Evolutionary conservation across 1,140 invertebrate genomes (phyloP).

Genomic region (Drosophila guanche): DNA sequence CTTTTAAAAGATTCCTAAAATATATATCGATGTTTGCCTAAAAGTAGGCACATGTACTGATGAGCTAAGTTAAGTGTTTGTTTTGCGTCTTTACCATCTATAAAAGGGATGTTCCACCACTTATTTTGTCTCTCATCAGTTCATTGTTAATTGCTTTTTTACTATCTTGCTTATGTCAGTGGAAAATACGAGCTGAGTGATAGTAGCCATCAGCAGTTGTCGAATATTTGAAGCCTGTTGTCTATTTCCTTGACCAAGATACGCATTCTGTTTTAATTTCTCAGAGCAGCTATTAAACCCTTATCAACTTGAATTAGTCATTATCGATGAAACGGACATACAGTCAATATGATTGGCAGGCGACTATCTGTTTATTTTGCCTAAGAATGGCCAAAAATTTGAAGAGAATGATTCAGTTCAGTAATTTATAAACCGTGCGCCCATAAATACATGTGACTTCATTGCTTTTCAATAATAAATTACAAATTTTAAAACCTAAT

Average conservation of each 20-base stretch:
- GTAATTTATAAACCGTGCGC: constrained; percentile 11
- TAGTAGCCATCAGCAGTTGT: constrained; percentile 14
- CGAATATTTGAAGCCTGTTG: constrained; percentile 21
- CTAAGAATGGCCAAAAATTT: constrained; percentile 20
- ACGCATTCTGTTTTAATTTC: constrained; percentile 4
- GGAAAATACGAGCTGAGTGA: constrained; percentile 19
- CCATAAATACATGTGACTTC: neutral
- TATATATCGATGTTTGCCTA: constrained; percentile 11
- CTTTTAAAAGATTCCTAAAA: too few relatives aligned
- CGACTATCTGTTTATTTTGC: constrained; percentile 13
- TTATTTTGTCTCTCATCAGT: too few relatives aligned
- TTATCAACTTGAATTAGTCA: constrained; percentile 38
- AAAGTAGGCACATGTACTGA: constrained; percentile 22
- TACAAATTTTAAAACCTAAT: too few relatives aligned
- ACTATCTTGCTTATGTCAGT: constrained; percentile 27
- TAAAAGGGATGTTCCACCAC: neutral
- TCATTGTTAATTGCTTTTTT: neutral
- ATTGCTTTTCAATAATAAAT: neutral
- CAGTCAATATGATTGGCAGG: constrained; percentile 10
- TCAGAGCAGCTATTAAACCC: neutral
- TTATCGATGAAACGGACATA: constrained; percentile 19
- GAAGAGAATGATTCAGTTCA: neutral
- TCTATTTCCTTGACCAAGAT: constrained; percentile 26
- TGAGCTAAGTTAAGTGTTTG: too few relatives aligned
- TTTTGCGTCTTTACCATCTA: too few relatives aligned